Base-by-base conservation (phyloP, 2,797 vertebrate genomes). In the Heliangelus exortis region DNA sequence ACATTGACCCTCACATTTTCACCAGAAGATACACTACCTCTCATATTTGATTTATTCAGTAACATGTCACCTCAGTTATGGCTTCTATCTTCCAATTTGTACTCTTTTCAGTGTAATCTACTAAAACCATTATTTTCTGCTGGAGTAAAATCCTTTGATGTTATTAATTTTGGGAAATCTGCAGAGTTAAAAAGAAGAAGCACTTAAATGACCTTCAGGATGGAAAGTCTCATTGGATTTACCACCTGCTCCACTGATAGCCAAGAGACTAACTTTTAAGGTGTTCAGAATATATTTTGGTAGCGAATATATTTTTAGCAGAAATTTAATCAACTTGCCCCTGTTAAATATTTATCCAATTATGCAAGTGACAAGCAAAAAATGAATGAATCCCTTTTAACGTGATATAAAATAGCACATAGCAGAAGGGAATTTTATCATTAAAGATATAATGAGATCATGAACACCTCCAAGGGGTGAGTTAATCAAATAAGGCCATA, bases 381-480 rank as follows among this genome's bases (percentile, higher is more conserved):
- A 96, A 96, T 87, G 74, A 95, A 95, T 93, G 22, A 95, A 93
- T 95, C 87, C 90, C 74, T 96, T 96, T 97, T 93, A 96, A 96
- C 82, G 1, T 93, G 95, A 96, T 95, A 88, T 81, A 93, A 93
- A 95, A 94, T 96, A 96, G 61, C 91, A 93, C 65, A 79, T 90
- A 95, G 88, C 92, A 96, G 94, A 97, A 95, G 77, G 77, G 74
- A 92, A 96, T 94, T 95, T 96, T 96, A 95, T 96, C 96, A 96
- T 97, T 97, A 97, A 97, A 95, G 87, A 90, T 97, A 91, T 96
- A 96, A 96, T 96, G 93, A 96, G 95, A 96, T 96, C 95, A 94
- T 93, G 95, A 94, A 95, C 88, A 95, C 94, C 91, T 94, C 92
- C 93, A 92, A 94, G 84, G 84, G 82, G 84, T 89, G 33, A 94